Percentiles rank a stretch among this genome's conserved stretches.
Evolutionary conservation across 2,113 vertebrate genomes (phyloP).

Genomic region (Paedocypris sp.): DNA sequence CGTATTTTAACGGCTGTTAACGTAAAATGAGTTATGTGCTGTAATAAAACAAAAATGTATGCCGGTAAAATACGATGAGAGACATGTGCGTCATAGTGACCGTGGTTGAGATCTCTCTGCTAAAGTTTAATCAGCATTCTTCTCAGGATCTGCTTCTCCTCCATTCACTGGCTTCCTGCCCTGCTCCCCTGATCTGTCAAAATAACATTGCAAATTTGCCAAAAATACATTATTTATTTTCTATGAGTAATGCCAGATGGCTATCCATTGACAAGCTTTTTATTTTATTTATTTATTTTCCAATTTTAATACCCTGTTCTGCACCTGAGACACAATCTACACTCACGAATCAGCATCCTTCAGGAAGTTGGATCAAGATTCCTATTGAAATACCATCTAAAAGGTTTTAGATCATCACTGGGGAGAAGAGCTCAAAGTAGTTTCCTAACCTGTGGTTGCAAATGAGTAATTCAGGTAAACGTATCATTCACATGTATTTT

Average conservation of each 20-base stretch:
- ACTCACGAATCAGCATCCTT: conserved; percentile 8
- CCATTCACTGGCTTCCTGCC: conserved; percentile 1
- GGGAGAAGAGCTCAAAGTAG: too few species aligned
- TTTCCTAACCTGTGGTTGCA: too few species aligned
- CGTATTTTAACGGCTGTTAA: too few species aligned
- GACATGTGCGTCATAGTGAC: too few species aligned
- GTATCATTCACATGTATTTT: too few species aligned
- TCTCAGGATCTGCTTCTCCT: not conserved
- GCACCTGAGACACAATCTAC: conserved; percentile 50
- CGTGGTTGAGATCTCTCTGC: not conserved
- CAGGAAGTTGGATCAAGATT: conserved; percentile 5
- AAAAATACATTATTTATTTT: conserved; percentile 57
- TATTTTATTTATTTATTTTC: conserved; percentile 33
- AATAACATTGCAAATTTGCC: conserved; percentile 52
- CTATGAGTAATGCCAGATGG: conserved; percentile 43
- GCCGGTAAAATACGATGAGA: too few species aligned
- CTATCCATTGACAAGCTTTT: conserved; percentile 47
- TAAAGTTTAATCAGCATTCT: conserved; percentile 35
- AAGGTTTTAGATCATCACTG: too few species aligned
- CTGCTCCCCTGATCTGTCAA: conserved; percentile 23
- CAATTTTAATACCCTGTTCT: conserved; percentile 53
- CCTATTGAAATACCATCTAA: conserved; percentile 27
- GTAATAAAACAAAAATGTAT: too few species aligned
- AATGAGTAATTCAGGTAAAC: too few species aligned
- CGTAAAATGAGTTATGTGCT: too few species aligned